Evolutionary conservation across 2,113 vertebrate genomes (phyloP), one percentile per base, ranked within the genome.

Genomic region (Girardinichthys multiradiatus): DNA sequence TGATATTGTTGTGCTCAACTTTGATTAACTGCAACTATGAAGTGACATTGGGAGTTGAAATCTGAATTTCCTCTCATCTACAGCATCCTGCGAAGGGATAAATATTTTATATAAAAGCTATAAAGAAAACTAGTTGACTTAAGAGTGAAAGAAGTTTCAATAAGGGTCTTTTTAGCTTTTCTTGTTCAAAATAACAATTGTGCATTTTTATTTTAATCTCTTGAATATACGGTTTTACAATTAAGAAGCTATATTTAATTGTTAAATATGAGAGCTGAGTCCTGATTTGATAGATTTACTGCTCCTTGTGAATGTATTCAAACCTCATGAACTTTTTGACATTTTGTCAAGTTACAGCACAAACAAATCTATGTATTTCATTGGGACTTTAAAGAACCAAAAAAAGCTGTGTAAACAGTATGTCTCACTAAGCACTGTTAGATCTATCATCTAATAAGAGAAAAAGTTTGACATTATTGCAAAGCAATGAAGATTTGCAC

Each of bases 11-110:
- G 29, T 5, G n/a, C 21, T 68, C 27, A 62, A 37, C 1, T 77
- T 57, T 15, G 11, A 24, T 74, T 59, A 65, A 64, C 74, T 31
- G 0, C 12, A 59, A 66, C 71, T 68, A 68, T 57, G 24, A 30
- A 14, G 19, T 68, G 29, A 39, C 58, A 63, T 26, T 33, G 48
- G 71, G 60, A 4, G 6, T 17, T 57, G 19, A 8, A 4, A 30
- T 10, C 21, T 31, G 29, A 65, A 27, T 35, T 12, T 39, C 48
- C 33, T 64, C 5, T 64, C 30, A 42, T 64, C 2, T n/a, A 21
- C 63, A 73, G 21, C 28, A 62, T 26, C 1, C 42, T 17, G 63
- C 28, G 37, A 13, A 58, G 35, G 9, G 14, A 21, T 71, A 59
- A 11, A 5, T 4, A 42, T 64, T 72, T 21, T 11, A 59, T 72